A percentile compares a stretch with the other conserved stretches of the same genome.
Evolutionary conservation across 2,113 vertebrate genomes (phyloP).

Genomic region (Nanger granti): DNA sequence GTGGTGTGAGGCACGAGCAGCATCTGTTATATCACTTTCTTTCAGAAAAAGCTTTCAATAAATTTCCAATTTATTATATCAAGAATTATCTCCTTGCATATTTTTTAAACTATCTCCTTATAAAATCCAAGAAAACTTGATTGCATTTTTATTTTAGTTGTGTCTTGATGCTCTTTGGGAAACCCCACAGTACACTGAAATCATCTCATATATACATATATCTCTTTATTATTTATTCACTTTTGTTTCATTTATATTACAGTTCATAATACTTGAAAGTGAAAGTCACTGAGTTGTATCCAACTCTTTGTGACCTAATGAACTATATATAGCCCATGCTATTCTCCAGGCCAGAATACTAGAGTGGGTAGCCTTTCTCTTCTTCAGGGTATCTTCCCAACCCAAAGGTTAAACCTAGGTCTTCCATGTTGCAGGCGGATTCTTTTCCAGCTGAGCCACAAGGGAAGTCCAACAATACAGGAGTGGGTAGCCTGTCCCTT

Average conservation of each 20-base stretch:
- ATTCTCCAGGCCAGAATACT: not conserved
- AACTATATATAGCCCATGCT: not conserved
- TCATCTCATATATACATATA: not conserved
- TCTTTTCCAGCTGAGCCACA: not conserved
- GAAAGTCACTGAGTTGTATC: not conserved
- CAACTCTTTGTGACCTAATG: not conserved
- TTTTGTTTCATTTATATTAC: not conserved
- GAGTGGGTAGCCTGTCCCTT: not conserved
- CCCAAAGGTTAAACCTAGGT: not conserved
- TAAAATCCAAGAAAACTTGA: not conserved
- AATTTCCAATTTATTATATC: not conserved
- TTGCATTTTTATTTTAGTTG: not conserved
- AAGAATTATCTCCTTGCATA: not conserved
- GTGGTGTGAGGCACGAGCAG: fast-evolving
- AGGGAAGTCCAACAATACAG: not conserved
- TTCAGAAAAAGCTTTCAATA: not conserved
- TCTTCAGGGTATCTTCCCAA: not conserved
- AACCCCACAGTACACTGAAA: not conserved
- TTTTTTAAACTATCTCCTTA: not conserved
- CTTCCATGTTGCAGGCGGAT: not conserved
- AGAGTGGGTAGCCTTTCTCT: not conserved
- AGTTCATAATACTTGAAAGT: not conserved
- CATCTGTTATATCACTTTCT: not conserved
- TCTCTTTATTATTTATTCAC: not conserved
- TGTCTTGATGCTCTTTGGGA: not conserved